Evolutionary conservation across 2,797 vertebrate genomes (phyloP), one percentile per base, ranked within the genome.

Genomic region (Limnodromus scolopaceus): DNA sequence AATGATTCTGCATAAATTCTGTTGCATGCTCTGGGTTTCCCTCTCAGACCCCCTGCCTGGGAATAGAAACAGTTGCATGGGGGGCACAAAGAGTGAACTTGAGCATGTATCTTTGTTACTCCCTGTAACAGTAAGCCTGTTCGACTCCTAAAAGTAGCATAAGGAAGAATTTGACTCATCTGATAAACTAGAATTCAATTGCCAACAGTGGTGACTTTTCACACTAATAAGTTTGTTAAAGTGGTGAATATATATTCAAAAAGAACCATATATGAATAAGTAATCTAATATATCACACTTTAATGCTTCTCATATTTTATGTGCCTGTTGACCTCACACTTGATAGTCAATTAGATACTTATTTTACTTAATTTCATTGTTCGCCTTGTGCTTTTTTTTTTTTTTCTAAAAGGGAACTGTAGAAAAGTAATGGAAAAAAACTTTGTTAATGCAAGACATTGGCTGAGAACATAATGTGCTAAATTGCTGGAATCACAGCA

Each of bases 11-110:
- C 24, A 38, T 39, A 32, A 71, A 68, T n/a, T 82, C 54, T 3
- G 2, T 28, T 64, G 14, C 15, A 2, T 65, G 53, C 10, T 71
- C 51, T 88, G 54, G 8, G 57, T 70, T 92, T 84, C 16, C 9
- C 5, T 55, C 46, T 51, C 12, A 16, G 19, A 80, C 16, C 4
- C 10, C 16, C 18, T n/a, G 3, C 7, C 18, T n/a, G 28, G 38
- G 19, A 64, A 15, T 68, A 64, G 36, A 57, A 95, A 72, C 36
- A 36, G 20, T 63, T 49, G 18, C 14, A 18, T 32, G 13, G 2
- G 4, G 5, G 5, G 8, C 16, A 57, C 0, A 0, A 65, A 30
- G 32, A 60, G 36, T 11, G 28, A 76, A 71, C 8, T 41, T 36
- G 10, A 68, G 11, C 12, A 6, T 53, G 5, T 18, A 13, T 64